phyloP scores from a whole-genome alignment of 2,113 vertebrate species.

The Calyptommatus sinebrachiatus region DNA sequence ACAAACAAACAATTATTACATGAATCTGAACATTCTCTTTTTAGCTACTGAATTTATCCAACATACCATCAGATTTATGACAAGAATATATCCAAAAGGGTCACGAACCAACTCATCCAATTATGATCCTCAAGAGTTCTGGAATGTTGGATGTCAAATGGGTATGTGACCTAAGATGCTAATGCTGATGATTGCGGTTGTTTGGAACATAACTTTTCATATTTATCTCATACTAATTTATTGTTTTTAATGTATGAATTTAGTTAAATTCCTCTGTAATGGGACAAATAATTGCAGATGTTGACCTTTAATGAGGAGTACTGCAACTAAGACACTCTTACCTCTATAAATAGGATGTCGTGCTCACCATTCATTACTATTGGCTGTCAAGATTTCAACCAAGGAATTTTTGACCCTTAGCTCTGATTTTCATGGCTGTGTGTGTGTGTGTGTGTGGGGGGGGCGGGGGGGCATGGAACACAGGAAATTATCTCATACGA shows the following conservation, averaged over 20 bases:
- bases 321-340: too few relatives aligned
- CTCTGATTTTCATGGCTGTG: too few relatives aligned
- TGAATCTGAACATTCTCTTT: conserved; percentile 35
- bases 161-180: conserved; percentile 67
- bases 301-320: neutral
- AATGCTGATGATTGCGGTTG: neutral
- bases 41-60: conserved; percentile 76
- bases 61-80: conserved; percentile 81
- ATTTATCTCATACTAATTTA: neutral
- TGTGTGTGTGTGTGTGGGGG: too few relatives aligned
- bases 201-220: neutral
- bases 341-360: too few relatives aligned
- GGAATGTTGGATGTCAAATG: conserved; percentile 88
- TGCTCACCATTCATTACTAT: too few relatives aligned
- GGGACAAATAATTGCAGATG: neutral
- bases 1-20: neutral
- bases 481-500: too few relatives aligned
- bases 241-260: neutral
- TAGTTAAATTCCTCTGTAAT: neutral
- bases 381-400: too few relatives aligned
- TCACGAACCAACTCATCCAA: conserved; percentile 79
- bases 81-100: conserved; percentile 84
- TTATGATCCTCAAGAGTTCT: conserved; percentile 87
- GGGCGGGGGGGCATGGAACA: too few relatives aligned
- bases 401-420: too few relatives aligned